Conservation (phyloP, 2,888 invertebrate species). For the Volucella inflata region DNA sequence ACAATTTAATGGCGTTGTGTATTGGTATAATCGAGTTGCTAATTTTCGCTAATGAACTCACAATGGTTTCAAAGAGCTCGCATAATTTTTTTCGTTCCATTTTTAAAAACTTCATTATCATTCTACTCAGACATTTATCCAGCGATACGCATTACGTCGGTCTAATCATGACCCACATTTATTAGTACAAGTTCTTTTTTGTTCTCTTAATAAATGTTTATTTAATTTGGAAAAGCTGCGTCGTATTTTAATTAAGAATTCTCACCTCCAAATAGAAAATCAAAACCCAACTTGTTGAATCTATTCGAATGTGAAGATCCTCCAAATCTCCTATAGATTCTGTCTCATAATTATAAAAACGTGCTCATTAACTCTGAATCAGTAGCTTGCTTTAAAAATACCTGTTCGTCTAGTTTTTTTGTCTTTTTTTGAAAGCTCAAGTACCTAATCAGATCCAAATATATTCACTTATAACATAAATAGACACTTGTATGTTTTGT, state of each 20-base stretch:
- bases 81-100: too few species aligned
- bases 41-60: too few species aligned
- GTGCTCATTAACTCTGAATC: slow-evolving; percentile 14
- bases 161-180: slow-evolving; percentile 8
- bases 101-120: neutral
- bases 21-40: too few species aligned
- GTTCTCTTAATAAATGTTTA: neutral
- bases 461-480: neutral
- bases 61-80: too few species aligned
- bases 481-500: neutral
- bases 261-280: slow-evolving; percentile 15
- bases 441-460: neutral
- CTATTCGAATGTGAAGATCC: neutral
- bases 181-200: neutral
- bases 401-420: slow-evolving; percentile 17
- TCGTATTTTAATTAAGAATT: slow-evolving; percentile 1
- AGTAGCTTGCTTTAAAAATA: slow-evolving; percentile 15
- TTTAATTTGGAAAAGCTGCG: neutral
- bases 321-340: too few species aligned
- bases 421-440: neutral
- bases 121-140: neutral
- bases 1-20: too few species aligned
- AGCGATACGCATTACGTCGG: too few species aligned
- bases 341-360: slow-evolving; percentile 20
- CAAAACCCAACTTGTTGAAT: neutral